Base-by-base conservation (phyloP, 2,797 vertebrate genomes). In the Lateolabrax maculatus region DNA sequence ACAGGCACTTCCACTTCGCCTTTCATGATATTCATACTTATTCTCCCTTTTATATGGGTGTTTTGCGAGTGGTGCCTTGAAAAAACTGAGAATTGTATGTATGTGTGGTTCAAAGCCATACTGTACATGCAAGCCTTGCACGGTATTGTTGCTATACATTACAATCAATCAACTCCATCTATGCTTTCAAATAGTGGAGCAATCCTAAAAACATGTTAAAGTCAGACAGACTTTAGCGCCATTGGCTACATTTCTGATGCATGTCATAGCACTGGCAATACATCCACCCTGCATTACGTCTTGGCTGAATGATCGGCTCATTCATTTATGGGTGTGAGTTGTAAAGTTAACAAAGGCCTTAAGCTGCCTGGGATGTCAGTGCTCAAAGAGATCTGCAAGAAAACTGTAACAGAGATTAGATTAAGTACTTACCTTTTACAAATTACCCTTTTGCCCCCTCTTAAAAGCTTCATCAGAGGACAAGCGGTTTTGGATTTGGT, bases 321-420 rank as follows among this genome's bases (percentile, higher is more conserved):
- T 84, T 89, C 88, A 80, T 83, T 91, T 85, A 57, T 79, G 87
- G 80, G 73, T 85, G 85, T 88, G 85, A 92, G 85, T 77, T 89
- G 84, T 90, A 86, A 61, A 75, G 56, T 86, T 85, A 90, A 87
- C 77, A 84, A 91, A 89, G 72, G 74, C 73, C 72, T 89, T 79
- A 75, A 83, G 77, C 84, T 77, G 76, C 71, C 70, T 46, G 64
- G 61, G 80, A 78, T 77, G 73, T 80, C 75, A 70, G 66, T 16
- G 25, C 44, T 57, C 48, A 84, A 71, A 81, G 69, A 69, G 65
- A 84, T 77, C 41, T 58, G 64, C 60, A 77, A 75, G 78, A 75
- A 88, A 79, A 79, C 63, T 79, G 68, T 53, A 77, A 74, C 80
- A 77, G 56, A 79, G 64, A 87, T 87, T 73, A 83, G 71, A 89